Evolutionary conservation across 2,797 vertebrate species (phyloP), one percentile per base, ranked within the genome.

Genomic region (Clarias platycephalus): DNA sequence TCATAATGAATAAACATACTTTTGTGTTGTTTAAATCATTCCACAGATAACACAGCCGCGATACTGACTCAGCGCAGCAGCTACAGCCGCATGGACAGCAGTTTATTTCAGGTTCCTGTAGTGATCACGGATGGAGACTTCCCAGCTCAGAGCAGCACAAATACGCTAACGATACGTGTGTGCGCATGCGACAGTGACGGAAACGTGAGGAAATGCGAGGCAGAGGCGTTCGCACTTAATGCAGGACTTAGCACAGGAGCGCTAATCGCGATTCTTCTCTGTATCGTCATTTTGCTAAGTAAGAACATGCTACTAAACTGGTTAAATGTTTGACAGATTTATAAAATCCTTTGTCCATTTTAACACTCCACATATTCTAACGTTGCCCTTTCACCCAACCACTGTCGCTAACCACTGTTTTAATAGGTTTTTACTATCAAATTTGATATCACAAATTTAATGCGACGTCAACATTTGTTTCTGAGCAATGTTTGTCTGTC

Each of bases 181-280:
- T 99, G 98, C 91, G 96, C 96, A 85, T 99, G 98, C 82, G 97
- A 98, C 94, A 95, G 95, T 37, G 94, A 97, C 49, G 97, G 98
- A 83, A 97, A 97, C 93, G 96, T 96, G 96, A 95, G 97, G 92
- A 96, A 96, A 86, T 99, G 98, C 89, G 97, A 96, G 5, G 95
- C 96, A 0, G 97, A 98, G 93, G 97, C 97, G 0, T 95, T 97
- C 74, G 94, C 95, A 57, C 96, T 97, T 55, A 94, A 96, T 58
- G 96, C 97, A 1, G 97, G 97, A 4, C 96, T 99, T 88, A 99
- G 97, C 94, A 98, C 98, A 0, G 97, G 97, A 0, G 98, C 98
- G 31, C 93, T 99, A 86, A 93, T 98, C 86, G 98, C 98, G 91
- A 98, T 99, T 89, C 94, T 99, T 83, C 95, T 98, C 60, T 99